phyloP scores from a whole-genome alignment of 2,113 vertebrate genomes.

The Columbina picui region DNA sequence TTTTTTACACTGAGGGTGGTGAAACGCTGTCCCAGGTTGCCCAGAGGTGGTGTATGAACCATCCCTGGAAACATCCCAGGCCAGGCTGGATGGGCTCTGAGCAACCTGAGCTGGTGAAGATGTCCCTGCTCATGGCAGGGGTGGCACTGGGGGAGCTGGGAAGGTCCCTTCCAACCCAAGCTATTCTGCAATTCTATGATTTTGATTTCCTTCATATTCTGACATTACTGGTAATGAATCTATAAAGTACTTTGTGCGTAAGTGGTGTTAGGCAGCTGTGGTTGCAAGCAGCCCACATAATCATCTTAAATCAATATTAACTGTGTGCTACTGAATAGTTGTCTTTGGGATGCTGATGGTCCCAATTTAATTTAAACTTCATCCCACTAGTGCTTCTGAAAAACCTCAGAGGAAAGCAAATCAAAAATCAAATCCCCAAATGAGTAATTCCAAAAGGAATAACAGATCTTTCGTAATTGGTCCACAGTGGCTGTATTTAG shows the following conservation, averaged over 20 bases:
- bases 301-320: conserved; percentile 55
- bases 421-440: conserved; percentile 48
- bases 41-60: no score
- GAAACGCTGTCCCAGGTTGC: no score
- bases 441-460: conserved; percentile 22
- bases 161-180: no score
- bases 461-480: conserved; percentile 27
- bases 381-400: conserved; percentile 22
- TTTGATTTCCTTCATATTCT: conserved; percentile 1
- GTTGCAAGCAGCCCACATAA: conserved; percentile 40
- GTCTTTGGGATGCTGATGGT: conserved; percentile 28
- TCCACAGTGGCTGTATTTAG: conserved; percentile 2
- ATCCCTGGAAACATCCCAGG: no score
- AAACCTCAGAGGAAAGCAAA: conserved; percentile 62
- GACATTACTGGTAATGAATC: not conserved
- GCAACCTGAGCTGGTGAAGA: no score
- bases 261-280: not conserved
- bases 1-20: no score
- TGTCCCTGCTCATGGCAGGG: no score
- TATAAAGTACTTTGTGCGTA: not conserved
- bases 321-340: conserved; percentile 10
- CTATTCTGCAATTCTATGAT: not conserved
- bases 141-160: no score
- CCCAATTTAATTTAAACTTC: conserved; percentile 56
- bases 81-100: no score